A percentile compares a stretch with the other conserved stretches of the same genome.
Evolutionary conservation across 2,888 invertebrate species (phyloP).

Genomic region (Rhamnusium bicolor): DNA sequence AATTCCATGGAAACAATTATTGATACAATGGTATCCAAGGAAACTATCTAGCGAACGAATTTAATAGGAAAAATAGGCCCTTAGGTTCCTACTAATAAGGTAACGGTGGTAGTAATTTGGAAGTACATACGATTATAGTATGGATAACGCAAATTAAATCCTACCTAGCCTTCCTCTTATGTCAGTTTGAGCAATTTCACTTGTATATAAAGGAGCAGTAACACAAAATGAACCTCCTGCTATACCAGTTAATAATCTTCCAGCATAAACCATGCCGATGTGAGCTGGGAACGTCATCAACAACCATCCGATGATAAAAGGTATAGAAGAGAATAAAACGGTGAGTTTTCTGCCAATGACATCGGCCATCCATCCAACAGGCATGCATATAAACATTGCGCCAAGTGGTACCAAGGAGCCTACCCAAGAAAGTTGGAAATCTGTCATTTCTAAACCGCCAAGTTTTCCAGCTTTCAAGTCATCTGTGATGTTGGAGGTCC

Average conservation of each 20-base stretch:
- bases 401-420: constrained; percentile 81
- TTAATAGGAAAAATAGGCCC: too few species aligned
- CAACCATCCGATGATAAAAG: constrained; percentile 83
- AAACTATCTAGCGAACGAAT: too few species aligned
- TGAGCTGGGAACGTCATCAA: constrained; percentile 80
- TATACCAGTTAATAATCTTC: constrained; percentile 79
- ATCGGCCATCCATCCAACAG: constrained; percentile 75
- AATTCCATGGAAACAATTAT: too few species aligned
- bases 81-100: too few species aligned
- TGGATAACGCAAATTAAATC: too few species aligned
- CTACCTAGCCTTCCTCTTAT: constrained; percentile 86
- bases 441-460: constrained; percentile 59
- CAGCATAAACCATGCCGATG: constrained; percentile 76
- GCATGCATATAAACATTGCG: constrained; percentile 81
- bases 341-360: constrained; percentile 81
- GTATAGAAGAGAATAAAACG: constrained; percentile 77
- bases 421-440: constrained; percentile 78
- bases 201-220: constrained; percentile 87
- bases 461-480: constrained; percentile 70
- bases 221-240: constrained; percentile 89
- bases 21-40: too few species aligned
- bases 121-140: too few species aligned
- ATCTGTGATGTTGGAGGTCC: constrained; percentile 82
- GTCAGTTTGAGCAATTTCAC: constrained; percentile 88
- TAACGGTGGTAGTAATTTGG: too few species aligned